Base-by-base conservation (phyloP, 2,797 vertebrate species). In the Danio choprae region DNA sequence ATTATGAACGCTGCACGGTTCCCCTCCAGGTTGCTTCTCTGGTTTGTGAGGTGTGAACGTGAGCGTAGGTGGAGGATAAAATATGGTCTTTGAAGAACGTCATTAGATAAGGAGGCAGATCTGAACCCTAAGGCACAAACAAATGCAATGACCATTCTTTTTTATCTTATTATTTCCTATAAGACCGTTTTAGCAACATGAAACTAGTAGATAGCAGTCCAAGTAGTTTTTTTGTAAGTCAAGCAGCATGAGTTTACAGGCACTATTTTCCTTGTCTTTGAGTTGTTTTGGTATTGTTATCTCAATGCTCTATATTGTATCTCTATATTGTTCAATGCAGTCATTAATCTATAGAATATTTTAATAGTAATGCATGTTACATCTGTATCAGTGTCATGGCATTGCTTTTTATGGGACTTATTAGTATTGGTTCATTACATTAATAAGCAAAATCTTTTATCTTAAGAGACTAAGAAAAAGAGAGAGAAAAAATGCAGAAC, bases 21-120 rank as follows among this genome's bases (percentile, higher is more conserved):
- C 9, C 71, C 80, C 70, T 67, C 58, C 71, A 84, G 71, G 83
- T 84, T 80, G 67, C 80, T 87, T 84, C 55, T 59, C 80, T 82
- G 70, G 69, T 44, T 58, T 18, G 41, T 4, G 64, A 84, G 80
- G 85, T 89, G 86, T 87, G 86, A 89, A 87, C 67, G 29, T 70
- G 68, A 81, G 56, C 36, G 22, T n/a, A 29, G 36, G 15, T 15
- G 59, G 76, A 74, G 58, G 46, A 56, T 68, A 55, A 65, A 65
- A 80, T n/a, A 72, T 43, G 18, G 13, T 63, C 29, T 71, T 63
- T 29, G 58, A 46, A 18, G 46, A 55, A 44, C 77, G 40, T 73
- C 9, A 40, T 80, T 80, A 80, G 22, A 80, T 73, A 73, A 64
- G 41, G 59, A 64, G 9, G 4, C 40, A 56, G 7, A 56, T 64